Conservation (phyloP, 2,797 vertebrate genomes). For the Centroberyx gerrardi region DNA sequence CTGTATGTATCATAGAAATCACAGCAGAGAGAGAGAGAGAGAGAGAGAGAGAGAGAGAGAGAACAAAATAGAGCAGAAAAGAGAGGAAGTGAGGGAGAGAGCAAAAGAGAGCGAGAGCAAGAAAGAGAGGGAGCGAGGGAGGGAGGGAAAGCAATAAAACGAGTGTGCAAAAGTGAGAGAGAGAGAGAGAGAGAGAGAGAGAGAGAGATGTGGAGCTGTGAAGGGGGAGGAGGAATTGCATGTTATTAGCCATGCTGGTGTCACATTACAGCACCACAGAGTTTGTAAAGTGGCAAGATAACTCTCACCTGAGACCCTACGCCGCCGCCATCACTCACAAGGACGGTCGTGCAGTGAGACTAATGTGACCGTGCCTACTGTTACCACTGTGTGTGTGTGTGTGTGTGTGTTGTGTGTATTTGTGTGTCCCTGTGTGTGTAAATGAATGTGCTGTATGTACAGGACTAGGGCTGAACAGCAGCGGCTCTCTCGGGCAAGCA, state of each 20-base stretch:
- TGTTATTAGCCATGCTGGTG: constrained; percentile 72
- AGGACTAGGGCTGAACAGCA: constrained; percentile 25
- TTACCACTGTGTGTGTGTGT: constrained; percentile 11
- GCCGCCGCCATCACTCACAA: constrained; percentile 65
- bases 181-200: constrained; percentile 33
- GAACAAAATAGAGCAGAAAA: constrained; percentile 32
- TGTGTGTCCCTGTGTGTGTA: constrained; percentile 4
- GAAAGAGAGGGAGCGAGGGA: constrained; percentile 19
- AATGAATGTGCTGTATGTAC: constrained; percentile 17
- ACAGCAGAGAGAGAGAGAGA: constrained; percentile 24
- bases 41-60: constrained; percentile 43
- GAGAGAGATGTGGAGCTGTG: constrained; percentile 25
- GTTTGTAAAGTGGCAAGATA: constrained; percentile 74
- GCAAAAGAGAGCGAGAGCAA: constrained; percentile 5
- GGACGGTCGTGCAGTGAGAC: constrained; percentile 65
- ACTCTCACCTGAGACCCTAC: constrained; percentile 68
- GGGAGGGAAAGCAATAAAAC: constrained; percentile 57
- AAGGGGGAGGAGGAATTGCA: constrained; percentile 24
- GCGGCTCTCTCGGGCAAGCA: constrained; percentile 16
- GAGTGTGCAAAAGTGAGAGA: constrained; percentile 9
- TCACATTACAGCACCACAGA: constrained; percentile 65
- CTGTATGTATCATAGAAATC: constrained; percentile 57
- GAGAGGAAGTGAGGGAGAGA: constrained; percentile 33
- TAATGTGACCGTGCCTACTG: constrained; percentile 41
- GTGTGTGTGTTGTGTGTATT: not conserved